These are phyloP conservation scores for Caretta caretta DNA, from an alignment of 2,113 vertebrate genomes.

Conservation along the genomic window DNA sequence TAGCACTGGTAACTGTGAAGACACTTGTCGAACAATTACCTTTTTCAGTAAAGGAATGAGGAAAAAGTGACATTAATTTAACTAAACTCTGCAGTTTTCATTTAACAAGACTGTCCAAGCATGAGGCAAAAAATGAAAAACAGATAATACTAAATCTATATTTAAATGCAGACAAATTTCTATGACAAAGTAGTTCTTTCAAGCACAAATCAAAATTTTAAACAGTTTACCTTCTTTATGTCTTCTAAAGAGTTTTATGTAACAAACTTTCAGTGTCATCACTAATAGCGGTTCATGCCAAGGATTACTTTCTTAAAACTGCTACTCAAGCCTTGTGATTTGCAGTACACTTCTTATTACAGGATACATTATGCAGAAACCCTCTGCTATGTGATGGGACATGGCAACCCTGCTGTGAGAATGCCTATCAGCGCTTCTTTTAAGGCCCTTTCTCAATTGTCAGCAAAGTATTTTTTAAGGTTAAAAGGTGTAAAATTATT, in stretches of 20 bases:
- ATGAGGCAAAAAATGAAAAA: slow-evolving; percentile 48
- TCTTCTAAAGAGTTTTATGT: slow-evolving; percentile 78
- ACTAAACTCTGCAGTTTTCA: neutral
- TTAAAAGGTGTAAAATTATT: slow-evolving; percentile 93
- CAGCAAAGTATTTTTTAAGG: slow-evolving; percentile 91
- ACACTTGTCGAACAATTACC: slow-evolving; percentile 34
- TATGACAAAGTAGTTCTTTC: slow-evolving; percentile 62
- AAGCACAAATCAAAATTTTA: slow-evolving; percentile 70
- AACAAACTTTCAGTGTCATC: slow-evolving; percentile 84
- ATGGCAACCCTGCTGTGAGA: slow-evolving; percentile 84
- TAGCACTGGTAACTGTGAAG: slow-evolving; percentile 44
- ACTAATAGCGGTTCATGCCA: slow-evolving; percentile 80
- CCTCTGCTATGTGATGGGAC: slow-evolving; percentile 82
- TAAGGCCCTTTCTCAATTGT: slow-evolving; percentile 89
- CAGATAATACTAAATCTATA: slow-evolving; percentile 41
- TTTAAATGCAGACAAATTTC: slow-evolving; percentile 66
- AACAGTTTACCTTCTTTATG: slow-evolving; percentile 76
- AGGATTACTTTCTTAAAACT: slow-evolving; percentile 76
- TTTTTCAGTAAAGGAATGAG: slow-evolving; percentile 6
- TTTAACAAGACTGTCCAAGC: slow-evolving; percentile 66
- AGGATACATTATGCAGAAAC: slow-evolving; percentile 87
- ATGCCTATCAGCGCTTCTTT: slow-evolving; percentile 89
- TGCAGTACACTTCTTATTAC: slow-evolving; percentile 81
- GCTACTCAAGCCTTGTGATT: slow-evolving; percentile 79
- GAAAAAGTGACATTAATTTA: slow-evolving; percentile 54